Base-by-base conservation (phyloP, 2,113 vertebrate genomes). In the Colossoma macropomum region DNA sequence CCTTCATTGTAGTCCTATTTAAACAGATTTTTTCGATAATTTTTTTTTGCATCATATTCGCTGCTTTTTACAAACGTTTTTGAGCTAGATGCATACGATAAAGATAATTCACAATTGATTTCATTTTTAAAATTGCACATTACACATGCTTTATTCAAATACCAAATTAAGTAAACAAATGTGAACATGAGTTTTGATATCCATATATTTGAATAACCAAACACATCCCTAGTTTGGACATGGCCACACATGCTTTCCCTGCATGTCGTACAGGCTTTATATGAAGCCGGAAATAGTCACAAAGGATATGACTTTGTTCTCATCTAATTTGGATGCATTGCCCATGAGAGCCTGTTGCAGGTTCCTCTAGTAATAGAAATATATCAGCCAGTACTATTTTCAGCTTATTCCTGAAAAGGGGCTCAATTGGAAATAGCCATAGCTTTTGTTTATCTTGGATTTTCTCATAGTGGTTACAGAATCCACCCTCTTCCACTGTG, bases 311-410 rank as follows among this genome's bases (percentile, higher is more conserved):
- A 34, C 50, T 73, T 75, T 27, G 75, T 80, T 69, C 52, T 23
- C 71, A 68, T 60, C 79, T 86, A 86, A 83, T 87, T 86, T 72
- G 68, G n/a, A 86, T 85, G 79, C 79, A 3, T 32, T 73, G 63
- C 84, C 71, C 72, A 38, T 28, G 77, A 73, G 77, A 81, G 32
- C 30, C 48, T 21, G 68, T 78, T 69, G 28, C 81, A 17, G 15
- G 27, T 28, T 79, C 59, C 21, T 74, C 32, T 70, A 48, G 34
- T 82, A 72, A 82, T 83, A 74, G 70, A 85, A 79, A 81, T 71
- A 66, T 85, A 72, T 78, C 62, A 68, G 66, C 60, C 74, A 21
- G 66, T 28, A 50, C 25, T 87, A 81, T 81, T 86, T 86, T 83
- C 68, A 32, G 86, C 85, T 73, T 62, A 73, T 59, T 60, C 23